phyloP scores from a whole-genome alignment of 2,888 invertebrate species.

The Rhodophaea formosa region DNA sequence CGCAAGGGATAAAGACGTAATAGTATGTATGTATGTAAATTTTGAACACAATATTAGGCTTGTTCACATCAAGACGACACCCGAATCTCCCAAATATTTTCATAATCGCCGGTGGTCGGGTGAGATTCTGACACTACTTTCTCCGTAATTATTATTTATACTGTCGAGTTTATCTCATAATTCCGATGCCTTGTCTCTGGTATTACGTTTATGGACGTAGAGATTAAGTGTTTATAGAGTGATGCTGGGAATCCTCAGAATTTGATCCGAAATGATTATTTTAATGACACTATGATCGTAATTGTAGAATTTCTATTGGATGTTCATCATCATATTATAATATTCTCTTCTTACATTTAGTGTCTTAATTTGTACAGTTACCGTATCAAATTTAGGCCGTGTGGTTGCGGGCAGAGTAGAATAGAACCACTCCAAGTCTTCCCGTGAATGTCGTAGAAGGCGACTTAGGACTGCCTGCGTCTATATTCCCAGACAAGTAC shows the following conservation, averaged over 20 bases:
- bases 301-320: no score
- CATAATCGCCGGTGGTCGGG: constrained; percentile 35
- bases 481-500: no score
- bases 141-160: constrained; percentile 77
- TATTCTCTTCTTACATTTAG: no score
- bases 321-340: no score
- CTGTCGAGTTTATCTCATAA: constrained; percentile 52
- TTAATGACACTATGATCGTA: background rate
- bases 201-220: constrained; percentile 16
- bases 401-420: no score
- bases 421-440: no score
- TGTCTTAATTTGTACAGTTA: no score
- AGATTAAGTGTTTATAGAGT: constrained; percentile 13
- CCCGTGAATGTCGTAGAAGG: no score
- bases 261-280: background rate
- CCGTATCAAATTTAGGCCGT: no score
- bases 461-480: no score
- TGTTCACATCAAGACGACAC: background rate
- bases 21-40: no score
- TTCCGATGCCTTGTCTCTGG: constrained; percentile 31
- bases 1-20: no score
- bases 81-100: constrained; percentile 22
- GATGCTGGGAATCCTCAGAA: background rate
- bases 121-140: constrained; percentile 63
- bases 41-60: background rate